These are phyloP conservation scores for Daubentonia madagascariensis DNA, from an alignment of 2,113 vertebrate genomes.

Conservation along the genomic window DNA sequence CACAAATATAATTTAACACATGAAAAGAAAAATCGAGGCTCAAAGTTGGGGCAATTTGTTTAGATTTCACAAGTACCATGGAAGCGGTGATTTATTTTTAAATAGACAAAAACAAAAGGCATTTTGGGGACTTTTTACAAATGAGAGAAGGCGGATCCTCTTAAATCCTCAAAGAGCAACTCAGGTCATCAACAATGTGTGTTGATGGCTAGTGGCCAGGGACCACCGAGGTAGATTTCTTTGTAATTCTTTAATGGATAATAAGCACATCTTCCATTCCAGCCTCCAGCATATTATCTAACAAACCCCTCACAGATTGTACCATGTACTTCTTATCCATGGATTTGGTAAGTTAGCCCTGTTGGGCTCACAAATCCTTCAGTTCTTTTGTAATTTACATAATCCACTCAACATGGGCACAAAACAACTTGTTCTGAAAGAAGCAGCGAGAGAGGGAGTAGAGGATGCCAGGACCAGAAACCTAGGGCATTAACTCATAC, in stretches of 20 bases:
- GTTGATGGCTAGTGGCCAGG: background rate
- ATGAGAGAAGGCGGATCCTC: background rate
- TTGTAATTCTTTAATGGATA: background rate
- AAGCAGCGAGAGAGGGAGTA: background rate
- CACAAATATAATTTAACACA: background rate
- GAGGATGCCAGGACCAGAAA: background rate
- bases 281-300: background rate
- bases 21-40: background rate
- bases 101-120: constrained; percentile 10
- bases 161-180: constrained; percentile 34
- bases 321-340: background rate
- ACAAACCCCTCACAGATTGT: background rate
- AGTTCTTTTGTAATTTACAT: constrained; percentile 23
- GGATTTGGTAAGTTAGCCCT: constrained; percentile 4
- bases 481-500: background rate
- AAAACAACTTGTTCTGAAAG: constrained; percentile 16
- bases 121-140: constrained; percentile 5
- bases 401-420: background rate
- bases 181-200: background rate
- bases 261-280: background rate
- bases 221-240: background rate
- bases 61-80: background rate
- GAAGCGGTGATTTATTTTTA: constrained; percentile 38
- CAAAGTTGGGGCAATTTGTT: background rate
- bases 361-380: background rate